These are phyloP conservation scores for Synanthedon andrenaeformis DNA, from an alignment of 2,888 invertebrate species.

Conservation along the genomic window DNA sequence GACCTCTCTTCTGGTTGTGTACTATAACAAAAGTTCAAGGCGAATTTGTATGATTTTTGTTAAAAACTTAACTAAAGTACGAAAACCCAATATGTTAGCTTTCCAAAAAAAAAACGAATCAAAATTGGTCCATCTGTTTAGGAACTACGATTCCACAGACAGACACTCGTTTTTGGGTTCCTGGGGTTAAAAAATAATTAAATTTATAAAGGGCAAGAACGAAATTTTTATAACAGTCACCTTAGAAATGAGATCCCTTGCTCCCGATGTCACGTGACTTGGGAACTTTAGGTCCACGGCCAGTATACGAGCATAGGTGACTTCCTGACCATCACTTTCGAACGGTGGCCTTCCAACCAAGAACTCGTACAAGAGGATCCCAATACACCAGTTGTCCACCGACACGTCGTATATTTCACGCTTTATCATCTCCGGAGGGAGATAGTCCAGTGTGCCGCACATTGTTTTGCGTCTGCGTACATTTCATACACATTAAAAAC, in stretches of 20 bases:
- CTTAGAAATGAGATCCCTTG: constrained; percentile 82
- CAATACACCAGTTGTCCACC: constrained; percentile 94
- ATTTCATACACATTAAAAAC: constrained; percentile 82
- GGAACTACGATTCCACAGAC: no score
- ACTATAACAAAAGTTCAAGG: no score
- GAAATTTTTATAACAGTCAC: no score
- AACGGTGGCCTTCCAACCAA: constrained; percentile 94
- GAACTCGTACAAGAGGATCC: constrained; percentile 92
- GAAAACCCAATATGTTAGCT: no score
- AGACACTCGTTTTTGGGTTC: no score
- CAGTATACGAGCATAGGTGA: constrained; percentile 80
- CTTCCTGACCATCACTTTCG: constrained; percentile 78
- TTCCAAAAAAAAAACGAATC: no score
- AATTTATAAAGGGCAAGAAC: no score
- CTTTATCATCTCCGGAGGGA: constrained; percentile 97
- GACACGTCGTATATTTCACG: constrained; percentile 83
- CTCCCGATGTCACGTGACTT: constrained; percentile 72
- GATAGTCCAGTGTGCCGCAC: constrained; percentile 95
- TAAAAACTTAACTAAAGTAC: no score
- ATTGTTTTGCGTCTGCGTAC: constrained; percentile 93
- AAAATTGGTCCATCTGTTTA: no score
- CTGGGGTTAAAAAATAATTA: no score
- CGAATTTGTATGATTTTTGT: no score
- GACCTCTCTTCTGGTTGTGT: no score
- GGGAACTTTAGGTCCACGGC: constrained; percentile 77